Evolutionary conservation across 2,888 invertebrate genomes (phyloP), one percentile per base, ranked within the genome.

Genomic region (Drosophila kuntzei): DNA sequence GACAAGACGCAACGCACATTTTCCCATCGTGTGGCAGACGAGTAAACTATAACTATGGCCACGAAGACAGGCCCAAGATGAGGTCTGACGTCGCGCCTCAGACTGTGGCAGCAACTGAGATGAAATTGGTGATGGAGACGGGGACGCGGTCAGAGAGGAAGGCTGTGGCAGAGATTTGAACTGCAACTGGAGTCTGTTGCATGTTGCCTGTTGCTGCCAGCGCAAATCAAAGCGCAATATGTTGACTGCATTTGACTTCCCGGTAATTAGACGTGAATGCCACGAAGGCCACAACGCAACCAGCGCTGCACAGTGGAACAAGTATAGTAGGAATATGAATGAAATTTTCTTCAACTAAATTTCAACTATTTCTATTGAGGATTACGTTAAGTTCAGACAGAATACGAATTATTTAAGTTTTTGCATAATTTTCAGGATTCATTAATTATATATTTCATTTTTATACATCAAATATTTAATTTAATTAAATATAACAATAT

Each of bases 221-320:
- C 68, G 87, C 89, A 87, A 89, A 89, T 85, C 89, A 85, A 84
- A 85, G 80, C 76, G 76, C 85, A 89, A 89, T 87, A 85, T 89
- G 89, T 89, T 85, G 89, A 89, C 89, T 87, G 72, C 87, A 82
- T 89, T 89, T 87, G 89, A 87, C 83, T 89, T 85, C 85, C 87
- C 89, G 89, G 88, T 89, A 89, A 87, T 87, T 87, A 89, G 85
- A 87, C 76, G 82, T 75, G 89, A 80, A 83, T 79, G 73, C 81
- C 87, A 82, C 6, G 77, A 72, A 55, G 63, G 41, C 58, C 68
- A 58, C 41, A 58, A 46, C 20, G 50, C 55, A 27, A 59, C n/a
- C 7, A 63, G 20, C 44, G n/a, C 12, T 2, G 62, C 58, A 70
- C 76, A 71, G 55, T 78, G 75, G 61, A 0, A 3, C 61, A n/a